Conservation (phyloP, 2,797 vertebrate genomes). For the Schizopygopsis malacanthus region DNA sequence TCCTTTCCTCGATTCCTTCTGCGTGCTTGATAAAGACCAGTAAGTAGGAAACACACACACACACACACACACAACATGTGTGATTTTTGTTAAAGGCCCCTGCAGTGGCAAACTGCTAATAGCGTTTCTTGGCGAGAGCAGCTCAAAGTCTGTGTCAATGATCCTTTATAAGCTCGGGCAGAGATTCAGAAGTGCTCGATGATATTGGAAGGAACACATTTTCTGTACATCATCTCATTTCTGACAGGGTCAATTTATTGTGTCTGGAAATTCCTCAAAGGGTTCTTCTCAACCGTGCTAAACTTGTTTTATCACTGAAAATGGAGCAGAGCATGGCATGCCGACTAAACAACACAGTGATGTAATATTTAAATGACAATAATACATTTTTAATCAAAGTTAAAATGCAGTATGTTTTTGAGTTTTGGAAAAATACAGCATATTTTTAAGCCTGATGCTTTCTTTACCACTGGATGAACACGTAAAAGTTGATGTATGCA, state of each 20-base stretch:
- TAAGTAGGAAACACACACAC: conserved; percentile 75
- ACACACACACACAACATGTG: conserved; percentile 29
- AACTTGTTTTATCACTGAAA: not conserved
- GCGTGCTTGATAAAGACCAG: conserved; percentile 97
- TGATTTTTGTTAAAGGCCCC: conserved; percentile 27
- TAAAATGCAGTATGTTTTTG: not conserved
- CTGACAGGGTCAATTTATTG: conserved; percentile 3
- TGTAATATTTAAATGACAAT: conserved; percentile 27
- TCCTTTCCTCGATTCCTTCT: conserved; percentile 96
- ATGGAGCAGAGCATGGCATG: not conserved
- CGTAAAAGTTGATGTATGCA: not conserved
- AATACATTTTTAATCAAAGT: conserved; percentile 5
- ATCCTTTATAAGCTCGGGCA: conserved; percentile 25
- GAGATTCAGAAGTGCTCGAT: not conserved
- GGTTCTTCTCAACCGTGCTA: conserved; percentile 6
- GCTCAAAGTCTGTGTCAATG: not conserved
- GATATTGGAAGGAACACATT: conserved; percentile 3
- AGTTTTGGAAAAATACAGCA: not conserved
- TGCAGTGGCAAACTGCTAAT: conserved; percentile 27
- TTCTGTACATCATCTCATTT: conserved; percentile 1
- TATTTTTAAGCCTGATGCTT: conserved; percentile 1
- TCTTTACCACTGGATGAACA: not conserved
- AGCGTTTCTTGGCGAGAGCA: conserved; percentile 10
- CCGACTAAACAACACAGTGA: not conserved
- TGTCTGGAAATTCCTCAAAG: conserved; percentile 25